Percentiles rank a stretch among this genome's conserved stretches.
phyloP scores from a whole-genome alignment of 2,888 invertebrate species.

The Mellilla xanthometata region DNA sequence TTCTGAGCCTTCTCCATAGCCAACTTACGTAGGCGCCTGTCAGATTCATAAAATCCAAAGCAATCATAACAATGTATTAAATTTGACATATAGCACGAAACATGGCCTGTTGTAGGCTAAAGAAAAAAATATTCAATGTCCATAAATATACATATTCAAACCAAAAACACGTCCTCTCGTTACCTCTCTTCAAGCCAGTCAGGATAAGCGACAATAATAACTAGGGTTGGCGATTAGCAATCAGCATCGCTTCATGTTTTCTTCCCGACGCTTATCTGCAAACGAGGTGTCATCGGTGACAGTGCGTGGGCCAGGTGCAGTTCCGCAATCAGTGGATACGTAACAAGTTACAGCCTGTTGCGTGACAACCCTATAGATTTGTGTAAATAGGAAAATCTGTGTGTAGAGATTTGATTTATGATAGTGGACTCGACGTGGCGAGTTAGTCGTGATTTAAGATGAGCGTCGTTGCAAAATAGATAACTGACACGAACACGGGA shows the following conservation, averaged over 20 bases:
- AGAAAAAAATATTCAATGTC: no score
- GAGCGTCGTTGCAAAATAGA: constrained; percentile 13
- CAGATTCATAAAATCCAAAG: no score
- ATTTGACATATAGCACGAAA: no score
- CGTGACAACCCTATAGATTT: constrained; percentile 16
- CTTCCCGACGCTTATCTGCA: constrained; percentile 27
- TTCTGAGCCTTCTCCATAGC: no score
- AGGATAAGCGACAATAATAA: constrained; percentile 25
- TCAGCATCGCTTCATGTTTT: constrained; percentile 17
- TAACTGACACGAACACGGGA: constrained; percentile 11
- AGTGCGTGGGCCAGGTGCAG: constrained; percentile 31
- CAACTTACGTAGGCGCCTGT: no score
- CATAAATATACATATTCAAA: no score
- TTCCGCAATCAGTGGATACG: constrained; percentile 32
- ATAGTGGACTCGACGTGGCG: constrained; percentile 22
- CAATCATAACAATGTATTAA: no score
- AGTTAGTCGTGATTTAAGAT: constrained; percentile 22
- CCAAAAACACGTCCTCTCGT: constrained; percentile 16
- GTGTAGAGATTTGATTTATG: constrained; percentile 30
- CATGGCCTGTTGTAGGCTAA: no score
- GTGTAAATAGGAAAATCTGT: constrained; percentile 32
- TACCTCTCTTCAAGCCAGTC: constrained; percentile 27
- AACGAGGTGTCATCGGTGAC: constrained; percentile 38
- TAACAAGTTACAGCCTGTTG: no score
- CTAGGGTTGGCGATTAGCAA: constrained; percentile 24